Percentiles rank a stretch among this genome's conserved stretches.
Evolutionary conservation across 2,113 vertebrate species (phyloP).

Genomic region (Microcebus tavaratra): DNA sequence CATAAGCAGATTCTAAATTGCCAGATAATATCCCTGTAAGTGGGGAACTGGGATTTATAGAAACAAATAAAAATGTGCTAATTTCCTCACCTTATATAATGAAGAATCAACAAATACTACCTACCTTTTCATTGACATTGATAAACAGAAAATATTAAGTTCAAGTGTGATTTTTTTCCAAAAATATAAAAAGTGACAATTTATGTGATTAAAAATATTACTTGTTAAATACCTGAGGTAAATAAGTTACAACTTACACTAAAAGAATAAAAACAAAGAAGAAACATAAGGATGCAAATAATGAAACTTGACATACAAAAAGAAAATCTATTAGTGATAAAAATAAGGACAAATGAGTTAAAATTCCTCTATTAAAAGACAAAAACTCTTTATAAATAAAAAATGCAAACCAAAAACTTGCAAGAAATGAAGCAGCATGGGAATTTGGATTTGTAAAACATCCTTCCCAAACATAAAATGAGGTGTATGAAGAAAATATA

Average conservation of each 20-base stretch:
- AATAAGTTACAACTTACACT: neutral
- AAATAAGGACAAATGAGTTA: neutral
- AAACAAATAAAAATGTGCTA: neutral
- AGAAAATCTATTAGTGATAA: neutral
- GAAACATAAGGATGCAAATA: neutral
- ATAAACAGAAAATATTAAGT: neutral
- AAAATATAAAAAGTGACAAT: neutral
- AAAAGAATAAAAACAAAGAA: neutral
- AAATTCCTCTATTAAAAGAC: neutral
- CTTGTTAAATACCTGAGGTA: neutral
- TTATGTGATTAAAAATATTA: neutral
- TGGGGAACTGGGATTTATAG: neutral
- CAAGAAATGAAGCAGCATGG: neutral
- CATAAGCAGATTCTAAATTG: neutral
- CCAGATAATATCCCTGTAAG: neutral
- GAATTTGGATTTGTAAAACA: neutral
- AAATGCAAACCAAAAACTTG: neutral
- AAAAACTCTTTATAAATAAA: neutral
- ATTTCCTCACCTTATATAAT: neutral
- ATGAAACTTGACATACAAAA: neutral
- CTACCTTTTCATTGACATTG: neutral
- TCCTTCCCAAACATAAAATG: neutral
- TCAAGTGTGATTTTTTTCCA: neutral
- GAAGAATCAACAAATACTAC: neutral
- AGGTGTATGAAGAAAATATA: neutral